These are phyloP conservation scores for Phenacoccus solenopsis DNA, from an alignment of 1,140 invertebrate genomes.

Conservation along the genomic window DNA sequence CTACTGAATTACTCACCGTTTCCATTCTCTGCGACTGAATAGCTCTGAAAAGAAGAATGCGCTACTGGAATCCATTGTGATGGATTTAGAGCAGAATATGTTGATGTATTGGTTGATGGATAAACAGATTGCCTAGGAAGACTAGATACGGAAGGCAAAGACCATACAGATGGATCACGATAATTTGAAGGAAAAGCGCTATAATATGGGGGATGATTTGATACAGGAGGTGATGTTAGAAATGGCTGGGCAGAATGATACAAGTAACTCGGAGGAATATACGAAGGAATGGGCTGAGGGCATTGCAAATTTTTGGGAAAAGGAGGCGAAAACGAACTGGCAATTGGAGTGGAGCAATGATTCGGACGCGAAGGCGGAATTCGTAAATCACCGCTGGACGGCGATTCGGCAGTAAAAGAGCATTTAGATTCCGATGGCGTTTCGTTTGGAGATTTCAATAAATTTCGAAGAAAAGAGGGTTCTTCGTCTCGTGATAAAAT, in stretches of 20 bases:
- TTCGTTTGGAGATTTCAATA: slow-evolving; percentile 22
- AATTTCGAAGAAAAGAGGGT: slow-evolving; percentile 25
- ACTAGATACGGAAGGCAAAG: slow-evolving; percentile 25
- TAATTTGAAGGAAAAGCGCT: slow-evolving; percentile 6
- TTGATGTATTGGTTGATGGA: slow-evolving; percentile 25
- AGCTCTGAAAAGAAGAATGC: slow-evolving; percentile 27
- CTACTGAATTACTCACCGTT: slow-evolving; percentile 2
- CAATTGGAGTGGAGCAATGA: slow-evolving; percentile 20
- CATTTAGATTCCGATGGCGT: not conserved
- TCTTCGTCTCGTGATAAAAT: slow-evolving; percentile 26
- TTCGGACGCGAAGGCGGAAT: slow-evolving; percentile 19
- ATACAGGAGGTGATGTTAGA: slow-evolving; percentile 17
- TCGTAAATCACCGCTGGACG: slow-evolving; percentile 23
- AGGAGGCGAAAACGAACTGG: slow-evolving; percentile 26
- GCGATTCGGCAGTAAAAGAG: slow-evolving; percentile 10
- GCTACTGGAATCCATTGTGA: slow-evolving; percentile 30
- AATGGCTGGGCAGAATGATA: slow-evolving; percentile 18
- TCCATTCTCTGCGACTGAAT: slow-evolving; percentile 15
- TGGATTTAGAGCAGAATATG: slow-evolving; percentile 27
- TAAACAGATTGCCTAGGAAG: slow-evolving; percentile 22
- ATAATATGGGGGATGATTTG: slow-evolving; percentile 22
- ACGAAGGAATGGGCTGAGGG: slow-evolving; percentile 1
- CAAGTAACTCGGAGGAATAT: slow-evolving; percentile 8
- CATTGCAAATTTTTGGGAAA: not conserved
- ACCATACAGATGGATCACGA: slow-evolving; percentile 8